Evolutionary conservation across 2,113 vertebrate genomes (phyloP).

Genomic region (Sprattus sprattus): DNA sequence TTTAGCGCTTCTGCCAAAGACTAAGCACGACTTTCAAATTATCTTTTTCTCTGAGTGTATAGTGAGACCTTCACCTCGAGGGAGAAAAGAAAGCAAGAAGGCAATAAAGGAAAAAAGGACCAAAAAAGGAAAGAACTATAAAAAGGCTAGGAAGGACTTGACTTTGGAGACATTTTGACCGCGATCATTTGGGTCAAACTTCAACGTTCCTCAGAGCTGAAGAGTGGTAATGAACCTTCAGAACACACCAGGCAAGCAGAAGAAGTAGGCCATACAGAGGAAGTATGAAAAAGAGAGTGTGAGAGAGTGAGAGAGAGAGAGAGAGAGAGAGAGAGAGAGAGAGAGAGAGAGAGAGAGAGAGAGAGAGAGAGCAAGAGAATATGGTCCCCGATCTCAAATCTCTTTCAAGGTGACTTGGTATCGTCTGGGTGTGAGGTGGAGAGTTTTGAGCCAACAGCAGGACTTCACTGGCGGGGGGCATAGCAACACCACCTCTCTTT

Average conservation of each 20-base stretch:
- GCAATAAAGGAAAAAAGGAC: not conserved
- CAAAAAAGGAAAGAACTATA: conserved; percentile 36
- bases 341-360: not conserved
- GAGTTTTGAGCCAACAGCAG: not conserved
- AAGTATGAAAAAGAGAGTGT: not conserved
- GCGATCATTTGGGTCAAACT: conserved; percentile 55
- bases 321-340: not conserved
- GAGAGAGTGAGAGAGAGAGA: not conserved
- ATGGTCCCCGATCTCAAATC: conserved; percentile 21
- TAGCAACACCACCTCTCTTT: conserved; percentile 4
- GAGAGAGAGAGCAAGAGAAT: not conserved
- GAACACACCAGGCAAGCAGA: conserved; percentile 53
- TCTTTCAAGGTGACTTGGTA: conserved; percentile 45
- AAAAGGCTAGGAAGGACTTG: conserved; percentile 30
- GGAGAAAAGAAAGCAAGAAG: conserved; percentile 20
- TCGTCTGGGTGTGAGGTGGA: not conserved
- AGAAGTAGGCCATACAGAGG: conserved; percentile 59
- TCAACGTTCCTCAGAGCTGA: conserved; percentile 49
- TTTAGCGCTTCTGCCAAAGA: not conserved
- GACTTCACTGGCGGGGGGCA: not conserved
- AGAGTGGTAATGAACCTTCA: conserved; percentile 63
- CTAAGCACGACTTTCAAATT: not conserved
- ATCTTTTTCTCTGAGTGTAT: not conserved
- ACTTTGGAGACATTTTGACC: conserved; percentile 64
- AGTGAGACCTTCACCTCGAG: conserved; percentile 3